Conservation (phyloP, 2,888 invertebrate species). For the Drosophila picticornis region DNA sequence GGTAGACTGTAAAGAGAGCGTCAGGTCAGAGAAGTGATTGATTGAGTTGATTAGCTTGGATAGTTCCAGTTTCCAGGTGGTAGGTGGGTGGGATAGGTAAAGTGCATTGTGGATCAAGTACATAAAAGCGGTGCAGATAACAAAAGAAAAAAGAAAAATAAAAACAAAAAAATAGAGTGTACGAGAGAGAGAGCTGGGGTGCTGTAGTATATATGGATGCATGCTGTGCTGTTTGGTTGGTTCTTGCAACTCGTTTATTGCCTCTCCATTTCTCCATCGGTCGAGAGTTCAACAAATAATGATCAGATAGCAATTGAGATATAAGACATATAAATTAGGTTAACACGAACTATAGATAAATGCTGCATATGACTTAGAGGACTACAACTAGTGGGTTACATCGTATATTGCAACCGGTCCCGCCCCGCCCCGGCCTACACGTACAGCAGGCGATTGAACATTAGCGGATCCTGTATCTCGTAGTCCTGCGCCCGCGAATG, state of each 20-base stretch:
- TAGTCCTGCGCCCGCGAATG: conserved; percentile 63
- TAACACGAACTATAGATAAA: conserved; percentile 53
- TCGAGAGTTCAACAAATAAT: conserved; percentile 40
- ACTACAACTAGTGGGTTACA: conserved; percentile 52
- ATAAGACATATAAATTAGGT: conserved; percentile 69
- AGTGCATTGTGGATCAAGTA: conserved; percentile 19
- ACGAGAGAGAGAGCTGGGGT: conserved; percentile 19
- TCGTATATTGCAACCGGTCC: not conserved
- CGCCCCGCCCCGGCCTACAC: conserved; percentile 31
- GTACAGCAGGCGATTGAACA: conserved; percentile 78
- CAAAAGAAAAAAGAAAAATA: not conserved
- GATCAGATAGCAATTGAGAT: conserved; percentile 33
- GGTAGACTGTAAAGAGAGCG: conserved; percentile 78
- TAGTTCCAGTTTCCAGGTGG: conserved; percentile 34
- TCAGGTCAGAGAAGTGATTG: conserved; percentile 63
- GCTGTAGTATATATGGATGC: conserved; percentile 42
- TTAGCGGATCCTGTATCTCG: conserved; percentile 76
- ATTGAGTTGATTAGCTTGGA: conserved; percentile 33
- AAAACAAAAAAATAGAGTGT: conserved; percentile 15
- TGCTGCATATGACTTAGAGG: conserved; percentile 79
- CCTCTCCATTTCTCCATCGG: conserved; percentile 17
- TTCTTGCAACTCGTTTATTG: conserved; percentile 61
- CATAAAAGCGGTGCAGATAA: conserved; percentile 55
- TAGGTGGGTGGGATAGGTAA: conserved; percentile 20
- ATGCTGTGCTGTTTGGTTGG: conserved; percentile 65